Percentiles rank a stretch among this genome's conserved stretches.
Evolutionary conservation across 2,797 vertebrate species (phyloP).

Genomic region (Betta splendens): DNA sequence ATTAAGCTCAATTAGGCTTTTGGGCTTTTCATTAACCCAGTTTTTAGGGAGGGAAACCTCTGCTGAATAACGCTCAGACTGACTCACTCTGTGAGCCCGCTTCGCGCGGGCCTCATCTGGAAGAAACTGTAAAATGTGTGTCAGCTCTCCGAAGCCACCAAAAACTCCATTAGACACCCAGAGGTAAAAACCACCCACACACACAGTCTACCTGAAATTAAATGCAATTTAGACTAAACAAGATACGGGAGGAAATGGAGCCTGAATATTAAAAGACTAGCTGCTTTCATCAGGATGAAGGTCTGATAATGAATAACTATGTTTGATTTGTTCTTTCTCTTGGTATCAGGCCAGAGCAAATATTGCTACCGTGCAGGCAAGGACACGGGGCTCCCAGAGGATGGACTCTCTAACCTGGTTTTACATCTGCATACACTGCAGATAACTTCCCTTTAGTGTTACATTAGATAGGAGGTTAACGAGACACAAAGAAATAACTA

Average conservation of each 20-base stretch:
- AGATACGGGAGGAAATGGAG: constrained; percentile 34
- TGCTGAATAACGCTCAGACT: constrained; percentile 77
- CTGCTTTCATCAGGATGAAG: constrained; percentile 22
- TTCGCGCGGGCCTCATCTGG: constrained; percentile 64
- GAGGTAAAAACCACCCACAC: constrained; percentile 58
- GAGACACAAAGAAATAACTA: no score
- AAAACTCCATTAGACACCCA: constrained; percentile 70
- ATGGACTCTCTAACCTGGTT: constrained; percentile 38
- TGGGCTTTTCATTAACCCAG: constrained; percentile 85
- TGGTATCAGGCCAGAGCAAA: constrained; percentile 58
- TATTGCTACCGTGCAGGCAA: constrained; percentile 57
- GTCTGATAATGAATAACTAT: constrained; percentile 44
- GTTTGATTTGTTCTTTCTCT: constrained; percentile 40
- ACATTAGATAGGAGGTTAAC: constrained; percentile 46
- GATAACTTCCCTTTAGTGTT: constrained; percentile 51
- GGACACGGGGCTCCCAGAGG: constrained; percentile 44
- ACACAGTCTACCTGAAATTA: constrained; percentile 62
- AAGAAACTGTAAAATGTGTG: constrained; percentile 62
- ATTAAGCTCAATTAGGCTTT: constrained; percentile 82
- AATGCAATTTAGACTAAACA: constrained; percentile 61
- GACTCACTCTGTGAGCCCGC: constrained; percentile 70
- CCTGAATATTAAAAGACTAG: constrained; percentile 16
- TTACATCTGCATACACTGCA: constrained; percentile 65
- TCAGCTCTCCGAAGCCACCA: constrained; percentile 70
- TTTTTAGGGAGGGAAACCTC: constrained; percentile 79